These are phyloP conservation scores for Trachymyrmex cornetzi DNA, from an alignment of 1,140 invertebrate species.

Conservation along the genomic window DNA sequence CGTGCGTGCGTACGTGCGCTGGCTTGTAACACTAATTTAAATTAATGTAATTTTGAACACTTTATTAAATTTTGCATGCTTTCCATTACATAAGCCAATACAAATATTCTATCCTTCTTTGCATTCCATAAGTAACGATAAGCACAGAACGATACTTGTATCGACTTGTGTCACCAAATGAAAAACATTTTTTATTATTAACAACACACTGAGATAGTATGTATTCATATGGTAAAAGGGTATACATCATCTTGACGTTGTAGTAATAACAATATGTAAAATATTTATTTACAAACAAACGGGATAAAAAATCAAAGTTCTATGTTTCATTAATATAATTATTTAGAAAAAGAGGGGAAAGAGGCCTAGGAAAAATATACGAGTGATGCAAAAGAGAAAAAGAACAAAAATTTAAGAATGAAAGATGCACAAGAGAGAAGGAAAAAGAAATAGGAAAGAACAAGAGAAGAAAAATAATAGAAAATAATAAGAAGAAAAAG, in stretches of 20 bases:
- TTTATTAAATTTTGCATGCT: slow-evolving; percentile 47
- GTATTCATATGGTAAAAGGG: background rate
- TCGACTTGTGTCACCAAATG: too few relatives aligned
- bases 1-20: too few relatives aligned
- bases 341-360: too few relatives aligned
- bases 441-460: background rate
- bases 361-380: too few relatives aligned
- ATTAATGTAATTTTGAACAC: slow-evolving; percentile 56
- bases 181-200: slow-evolving; percentile 68
- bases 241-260: background rate
- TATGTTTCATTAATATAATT: background rate
- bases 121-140: too few relatives aligned
- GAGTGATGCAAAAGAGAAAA: too few relatives aligned
- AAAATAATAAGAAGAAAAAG: background rate
- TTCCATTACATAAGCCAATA: too few relatives aligned
- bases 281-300: slow-evolving; percentile 18
- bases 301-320: background rate
- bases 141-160: too few relatives aligned
- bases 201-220: background rate
- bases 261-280: background rate
- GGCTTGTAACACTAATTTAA: slow-evolving; percentile 45
- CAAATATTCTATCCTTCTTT: too few relatives aligned
- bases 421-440: too few relatives aligned
- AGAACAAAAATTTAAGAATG: too few relatives aligned
- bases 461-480: background rate